A percentile compares a stretch with the other conserved stretches of the same genome.
Conservation (phyloP, 2,888 invertebrate species). For the Flexamia atlantica region DNA sequence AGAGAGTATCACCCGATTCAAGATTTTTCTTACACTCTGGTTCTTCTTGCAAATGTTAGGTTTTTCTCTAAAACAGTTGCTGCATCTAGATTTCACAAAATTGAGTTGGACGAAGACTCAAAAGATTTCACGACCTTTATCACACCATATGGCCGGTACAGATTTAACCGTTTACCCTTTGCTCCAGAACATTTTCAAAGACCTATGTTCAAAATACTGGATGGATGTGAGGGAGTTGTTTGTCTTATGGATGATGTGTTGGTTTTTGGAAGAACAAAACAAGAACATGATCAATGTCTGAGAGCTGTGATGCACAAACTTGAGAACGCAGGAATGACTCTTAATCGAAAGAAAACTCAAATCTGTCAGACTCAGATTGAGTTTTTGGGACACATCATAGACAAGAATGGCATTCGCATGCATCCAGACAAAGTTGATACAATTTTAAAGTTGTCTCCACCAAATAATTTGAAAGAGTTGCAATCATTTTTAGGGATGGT, state of each 20-base stretch:
- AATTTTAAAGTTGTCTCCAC: not conserved
- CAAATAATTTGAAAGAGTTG: not conserved
- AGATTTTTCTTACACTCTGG: slow-evolving; percentile 69
- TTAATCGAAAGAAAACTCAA: not conserved
- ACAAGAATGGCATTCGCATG: not conserved
- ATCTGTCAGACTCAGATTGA: not conserved
- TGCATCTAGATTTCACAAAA: slow-evolving; percentile 67
- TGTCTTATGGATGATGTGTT: not conserved
- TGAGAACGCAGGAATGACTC: not conserved
- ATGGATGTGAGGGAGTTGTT: not conserved
- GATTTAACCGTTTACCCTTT: slow-evolving; percentile 8
- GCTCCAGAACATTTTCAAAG: not conserved
- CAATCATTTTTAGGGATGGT: not conserved
- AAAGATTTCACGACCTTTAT: slow-evolving; percentile 8
- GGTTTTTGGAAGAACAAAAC: not conserved
- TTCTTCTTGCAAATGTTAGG: slow-evolving; percentile 67
- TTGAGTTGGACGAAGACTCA: slow-evolving; percentile 63
- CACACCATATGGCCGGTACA: slow-evolving; percentile 20
- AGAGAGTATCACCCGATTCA: slow-evolving; percentile 69
- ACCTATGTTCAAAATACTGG: not conserved
- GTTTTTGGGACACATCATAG: not conserved
- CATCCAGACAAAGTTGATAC: not conserved
- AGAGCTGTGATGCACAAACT: not conserved
- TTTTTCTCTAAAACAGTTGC: slow-evolving; percentile 70
- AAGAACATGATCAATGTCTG: not conserved